Evolutionary conservation across 2,113 vertebrate species (phyloP), one percentile per base, ranked within the genome.

Genomic region (Caretta caretta): DNA sequence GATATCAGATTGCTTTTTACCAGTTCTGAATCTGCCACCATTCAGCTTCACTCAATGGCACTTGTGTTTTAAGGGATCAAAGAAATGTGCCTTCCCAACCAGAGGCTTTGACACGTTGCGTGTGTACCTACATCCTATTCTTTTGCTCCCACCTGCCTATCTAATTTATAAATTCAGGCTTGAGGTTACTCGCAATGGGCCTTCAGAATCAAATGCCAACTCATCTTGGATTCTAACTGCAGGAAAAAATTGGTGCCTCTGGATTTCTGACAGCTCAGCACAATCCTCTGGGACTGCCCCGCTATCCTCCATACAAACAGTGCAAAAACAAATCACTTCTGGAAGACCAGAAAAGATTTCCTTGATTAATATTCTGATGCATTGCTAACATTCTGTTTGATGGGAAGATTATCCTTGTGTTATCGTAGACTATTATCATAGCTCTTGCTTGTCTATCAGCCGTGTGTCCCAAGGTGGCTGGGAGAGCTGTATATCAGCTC

Each of bases 351-450:
- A 22, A 89, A 92, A 90, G 82, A 75, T 89, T 91, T 78, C 53
- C 84, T 89, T 92, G 42, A 87, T 96, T 92, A 93, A 87, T 56
- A 95, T 95, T 94, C 89, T 93, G 89, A 83, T 76, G 78, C 42
- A 57, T 78, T 94, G n/a, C 78, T 96, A 93, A 88, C 54, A 0
- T 90, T 95, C 78, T 93, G 16, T 89, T 97, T 95, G 96, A 92
- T 79, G 80, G 57, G 53, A 29, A 53, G 82, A 90, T 95, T 95
- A 96, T 87, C 42, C 53, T 93, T 94, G 92, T 82, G 76, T 72
- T 59, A 91, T 35, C 75, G 54, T 83, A 89, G 75, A 86, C 59
- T 80, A 88, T 94, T 85, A 78, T 5, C 54, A 76, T 38, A 93
- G 84, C 42, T 96, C 59, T 82, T 83, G 51, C 85, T 84, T 90